These are phyloP conservation scores for Contarinia nasturtii DNA, from an alignment of 1,140 invertebrate species.

Conservation along the genomic window DNA sequence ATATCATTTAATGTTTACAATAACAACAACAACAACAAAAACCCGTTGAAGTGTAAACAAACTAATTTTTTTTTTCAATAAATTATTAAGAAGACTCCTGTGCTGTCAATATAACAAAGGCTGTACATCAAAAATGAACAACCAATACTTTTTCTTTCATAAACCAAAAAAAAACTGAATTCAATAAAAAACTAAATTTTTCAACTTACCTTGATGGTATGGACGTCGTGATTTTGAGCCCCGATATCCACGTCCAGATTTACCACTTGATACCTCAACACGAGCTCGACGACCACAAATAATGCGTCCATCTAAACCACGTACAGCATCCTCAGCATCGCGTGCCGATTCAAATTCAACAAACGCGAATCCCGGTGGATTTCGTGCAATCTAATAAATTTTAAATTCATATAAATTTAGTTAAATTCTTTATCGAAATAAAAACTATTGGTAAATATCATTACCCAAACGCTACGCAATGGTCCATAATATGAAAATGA, in stretches of 20 bases:
- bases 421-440: too few species aligned
- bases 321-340: conserved; percentile 84
- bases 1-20: too few species aligned
- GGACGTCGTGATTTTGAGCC: conserved; percentile 31
- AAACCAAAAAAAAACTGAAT: neutral
- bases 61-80: too few species aligned
- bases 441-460: too few species aligned
- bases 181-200: neutral
- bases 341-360: conserved; percentile 81
- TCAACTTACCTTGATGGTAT: conserved; percentile 49
- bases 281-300: conserved; percentile 77
- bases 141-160: too few species aligned
- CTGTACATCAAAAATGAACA: too few species aligned
- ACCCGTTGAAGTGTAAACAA: too few species aligned
- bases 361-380: conserved; percentile 87
- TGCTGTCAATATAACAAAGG: too few species aligned
- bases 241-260: conserved; percentile 43
- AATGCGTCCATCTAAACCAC: conserved; percentile 47
- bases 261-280: conserved; percentile 82
- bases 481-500: conserved; percentile 90
- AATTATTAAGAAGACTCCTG: too few species aligned
- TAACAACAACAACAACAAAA: too few species aligned
- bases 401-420: too few species aligned
- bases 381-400: conserved; percentile 34
- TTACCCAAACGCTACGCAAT: conserved; percentile 86